Evolutionary conservation across 2,888 invertebrate species (phyloP).

Genomic region (Leptopilina drosophilae): DNA sequence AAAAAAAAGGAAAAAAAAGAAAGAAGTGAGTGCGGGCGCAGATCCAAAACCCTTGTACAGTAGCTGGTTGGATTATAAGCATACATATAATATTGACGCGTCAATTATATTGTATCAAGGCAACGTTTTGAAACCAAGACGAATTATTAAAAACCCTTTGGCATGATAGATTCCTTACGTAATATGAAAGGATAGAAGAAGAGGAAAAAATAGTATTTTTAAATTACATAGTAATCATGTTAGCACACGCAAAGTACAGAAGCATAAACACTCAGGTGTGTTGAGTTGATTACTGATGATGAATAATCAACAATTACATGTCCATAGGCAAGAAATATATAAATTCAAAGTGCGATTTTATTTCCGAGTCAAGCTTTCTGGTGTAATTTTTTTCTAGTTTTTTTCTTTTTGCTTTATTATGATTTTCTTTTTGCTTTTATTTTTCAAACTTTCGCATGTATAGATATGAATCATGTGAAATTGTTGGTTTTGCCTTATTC

Average conservation of each 20-base stretch:
- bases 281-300: conserved; percentile 21
- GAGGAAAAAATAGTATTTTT: background rate
- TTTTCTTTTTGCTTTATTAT: too few relatives aligned
- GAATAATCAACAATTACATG: conserved; percentile 17
- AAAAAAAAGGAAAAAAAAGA: too few relatives aligned
- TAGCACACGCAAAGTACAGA: conserved; percentile 8
- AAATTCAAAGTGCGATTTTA: conserved; percentile 5
- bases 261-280: conserved; percentile 10
- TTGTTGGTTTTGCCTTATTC: conserved; percentile 3
- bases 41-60: conserved; percentile 18
- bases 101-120: conserved; percentile 21
- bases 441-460: too few relatives aligned
- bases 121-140: background rate
- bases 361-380: background rate
- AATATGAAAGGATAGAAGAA: background rate
- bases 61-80: background rate
- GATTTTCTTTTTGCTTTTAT: too few relatives aligned
- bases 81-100: background rate
- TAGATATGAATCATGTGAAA: background rate
- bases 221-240: conserved; percentile 27
- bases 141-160: conserved; percentile 22
- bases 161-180: conserved; percentile 1
- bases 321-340: background rate
- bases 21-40: background rate
- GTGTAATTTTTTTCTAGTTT: background rate